phyloP scores from a whole-genome alignment of 1,140 invertebrate genomes.

The Diabrotica undecimpunctata region DNA sequence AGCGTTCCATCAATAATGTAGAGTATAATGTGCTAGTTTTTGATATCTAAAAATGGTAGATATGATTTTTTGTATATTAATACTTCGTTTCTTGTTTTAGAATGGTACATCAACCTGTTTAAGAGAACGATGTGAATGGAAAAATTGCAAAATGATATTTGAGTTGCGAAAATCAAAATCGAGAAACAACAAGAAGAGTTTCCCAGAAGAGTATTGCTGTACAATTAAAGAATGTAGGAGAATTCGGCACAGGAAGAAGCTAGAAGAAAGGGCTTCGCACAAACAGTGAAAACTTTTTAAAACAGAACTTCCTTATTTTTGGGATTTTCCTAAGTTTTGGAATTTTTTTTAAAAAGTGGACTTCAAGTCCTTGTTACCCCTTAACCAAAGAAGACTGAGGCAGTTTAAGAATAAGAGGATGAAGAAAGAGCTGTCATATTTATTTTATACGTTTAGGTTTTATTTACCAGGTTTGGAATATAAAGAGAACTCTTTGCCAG shows the following conservation, averaged over 20 bases:
- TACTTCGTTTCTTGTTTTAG: conserved; percentile 52
- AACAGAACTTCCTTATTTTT: background rate
- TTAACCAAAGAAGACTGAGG: conserved; percentile 47
- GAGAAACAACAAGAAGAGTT: conserved; percentile 23
- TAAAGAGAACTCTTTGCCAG: conserved; percentile 1
- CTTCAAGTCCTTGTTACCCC: conserved; percentile 39
- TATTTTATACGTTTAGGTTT: conserved; percentile 33
- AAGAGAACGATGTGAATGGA: conserved; percentile 70
- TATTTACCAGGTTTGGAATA: conserved; percentile 13
- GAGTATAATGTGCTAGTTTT: too few relatives aligned
- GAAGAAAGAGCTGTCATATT: conserved; percentile 39
- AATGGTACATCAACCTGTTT: conserved; percentile 75
- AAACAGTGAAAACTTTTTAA: conserved; percentile 11
- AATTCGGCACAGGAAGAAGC: conserved; percentile 31
- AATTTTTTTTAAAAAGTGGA: conserved; percentile 24
- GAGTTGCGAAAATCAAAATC: conserved; percentile 28
- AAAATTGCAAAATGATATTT: conserved; percentile 54
- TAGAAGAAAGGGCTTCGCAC: conserved; percentile 9
- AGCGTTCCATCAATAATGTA: too few relatives aligned
- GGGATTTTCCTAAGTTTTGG: conserved; percentile 16
- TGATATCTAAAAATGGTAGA: background rate
- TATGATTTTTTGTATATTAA: conserved; percentile 15
- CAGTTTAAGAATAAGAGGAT: conserved; percentile 33
- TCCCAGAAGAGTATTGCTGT: conserved; percentile 38
- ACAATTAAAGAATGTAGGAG: conserved; percentile 38